Base-by-base conservation (phyloP, 2,888 invertebrate genomes). In the Digitonthophagus gazella region DNA sequence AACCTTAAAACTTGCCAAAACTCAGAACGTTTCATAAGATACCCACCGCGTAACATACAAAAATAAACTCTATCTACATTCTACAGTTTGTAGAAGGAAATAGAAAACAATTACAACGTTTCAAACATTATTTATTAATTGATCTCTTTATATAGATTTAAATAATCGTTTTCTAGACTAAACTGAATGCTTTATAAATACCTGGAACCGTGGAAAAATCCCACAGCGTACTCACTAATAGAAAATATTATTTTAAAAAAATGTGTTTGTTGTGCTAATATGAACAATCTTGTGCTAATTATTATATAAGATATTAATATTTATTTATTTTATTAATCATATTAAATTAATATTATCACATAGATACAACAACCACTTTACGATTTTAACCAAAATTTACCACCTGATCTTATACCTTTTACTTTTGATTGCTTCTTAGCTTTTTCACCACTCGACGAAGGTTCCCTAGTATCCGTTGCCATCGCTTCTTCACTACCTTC, bases 401-500 rank as follows among this genome's bases (percentile, higher is more conserved):
- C 86, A 72, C 87, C 85, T 74, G 87, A 86, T 78, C 90, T 86
- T 67, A 89, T 85, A 74, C 88, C 89, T 85, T 92, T 90, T 82
- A 83, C 87, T 86, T 89, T 93, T 80, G 84, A 86, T 78, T 79
- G 80, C 76, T 71, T 84, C 81, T 80, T 84, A 76, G 79, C 85
- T 80, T 82, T 90, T 83, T 76, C 88, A 83, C 76, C 85, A 80
- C 75, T 83, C n/a, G 86, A 83, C 11, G 85, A 83, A 11, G 88
- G 86, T 76, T 91, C 90, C 63, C 90, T 85, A 71, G 88, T 88
- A 67, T 91, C 93, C 3, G 91, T 90, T 15, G 92, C 88, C 81
- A 94, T 93, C 14, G 91, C 90, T 78, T 96, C 96, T 75, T 96
- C 95, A n/a, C 89, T 90, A 76, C 95, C 95, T 74, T 89, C 88